Evolutionary conservation across 2,888 invertebrate genomes (phyloP), one percentile per base, ranked within the genome.

Genomic region (Hoplodrina ambigua): DNA sequence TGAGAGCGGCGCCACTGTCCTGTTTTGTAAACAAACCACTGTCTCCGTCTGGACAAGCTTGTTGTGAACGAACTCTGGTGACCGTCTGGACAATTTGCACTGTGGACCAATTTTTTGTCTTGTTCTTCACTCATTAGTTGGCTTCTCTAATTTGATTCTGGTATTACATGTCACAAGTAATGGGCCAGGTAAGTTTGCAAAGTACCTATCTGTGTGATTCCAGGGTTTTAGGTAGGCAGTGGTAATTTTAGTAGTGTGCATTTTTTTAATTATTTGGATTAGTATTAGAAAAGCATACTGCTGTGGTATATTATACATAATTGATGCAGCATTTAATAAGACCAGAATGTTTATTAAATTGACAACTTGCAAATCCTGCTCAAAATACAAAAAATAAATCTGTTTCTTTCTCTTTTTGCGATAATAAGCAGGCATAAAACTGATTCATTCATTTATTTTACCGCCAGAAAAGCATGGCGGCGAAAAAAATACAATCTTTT

Each of bases 11-110:
- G 73, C 64, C 53, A 72, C 56, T 41, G 30, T 78, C 25, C 41
- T 53, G 50, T 78, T 78, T 74, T 49, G 73, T 78, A 78, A 74
- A 74, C 63, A 62, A 53, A 53, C 52, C 33, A 49, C n/a, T 37
- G 49, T 30, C 4, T 41, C 19, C n/a, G 49, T 59, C 54, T 61
- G 55, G 41, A 41, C 44, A 20, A 46, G 13, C 50, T 74, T 52
- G 17, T 57, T 41, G 37, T 41, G 13, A 49, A 73, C 33, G 20
- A 55, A 60, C 37, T 73, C 72, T 72, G 41, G 30, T 57, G 19
- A 19, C 25, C 25, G 15, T n/a, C 52, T 60, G 33, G 17, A 15
- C 25, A 19, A 72, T 56, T 73, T 53, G 49, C 15, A 11, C 4
- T 41, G 8, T 17, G n/a, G 7, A 49, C 7, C 3, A 46, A 33